phyloP scores from a whole-genome alignment of 2,888 invertebrate species.

The Pheosia tremula region DNA sequence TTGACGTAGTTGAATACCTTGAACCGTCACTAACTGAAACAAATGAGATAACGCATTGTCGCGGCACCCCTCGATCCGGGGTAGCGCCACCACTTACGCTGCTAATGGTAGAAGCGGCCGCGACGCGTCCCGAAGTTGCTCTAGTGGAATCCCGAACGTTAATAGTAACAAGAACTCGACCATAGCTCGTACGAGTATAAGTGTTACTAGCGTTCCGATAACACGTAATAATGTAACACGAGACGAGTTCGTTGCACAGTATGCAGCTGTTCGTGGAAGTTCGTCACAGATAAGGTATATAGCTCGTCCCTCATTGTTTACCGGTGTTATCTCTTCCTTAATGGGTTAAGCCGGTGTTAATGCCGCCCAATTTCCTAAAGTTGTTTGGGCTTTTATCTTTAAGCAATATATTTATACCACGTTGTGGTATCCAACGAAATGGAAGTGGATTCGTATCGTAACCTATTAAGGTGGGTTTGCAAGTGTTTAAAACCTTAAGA shows the following conservation, averaged over 20 bases:
- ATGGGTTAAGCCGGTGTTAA: constrained; percentile 21
- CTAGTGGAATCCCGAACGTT: no score
- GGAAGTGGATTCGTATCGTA: background rate
- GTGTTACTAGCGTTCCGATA: background rate
- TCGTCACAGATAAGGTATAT: constrained; percentile 43
- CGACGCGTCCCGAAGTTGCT: no score
- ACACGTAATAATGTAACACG: constrained; percentile 21
- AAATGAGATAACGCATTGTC: no score
- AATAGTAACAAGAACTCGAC: background rate
- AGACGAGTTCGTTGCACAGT: constrained; percentile 38
- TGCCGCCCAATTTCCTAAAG: constrained; percentile 20
- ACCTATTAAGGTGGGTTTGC: background rate
- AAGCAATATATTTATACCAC: background rate
- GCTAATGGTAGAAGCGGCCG: no score
- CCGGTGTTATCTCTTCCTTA: constrained; percentile 61
- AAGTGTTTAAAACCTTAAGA: background rate
- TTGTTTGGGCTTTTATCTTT: constrained; percentile 1
- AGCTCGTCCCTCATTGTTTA: constrained; percentile 56
- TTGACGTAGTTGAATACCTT: no score
- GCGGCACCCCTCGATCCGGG: no score
- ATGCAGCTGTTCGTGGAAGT: constrained; percentile 35
- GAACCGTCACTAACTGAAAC: no score
- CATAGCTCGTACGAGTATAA: constrained; percentile 4
- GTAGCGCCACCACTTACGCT: no score
- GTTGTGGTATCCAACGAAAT: background rate